A percentile compares a stretch with the other conserved stretches of the same genome.
Conservation (phyloP, 2,113 vertebrate genomes). For the Otolemur garnettii region DNA sequence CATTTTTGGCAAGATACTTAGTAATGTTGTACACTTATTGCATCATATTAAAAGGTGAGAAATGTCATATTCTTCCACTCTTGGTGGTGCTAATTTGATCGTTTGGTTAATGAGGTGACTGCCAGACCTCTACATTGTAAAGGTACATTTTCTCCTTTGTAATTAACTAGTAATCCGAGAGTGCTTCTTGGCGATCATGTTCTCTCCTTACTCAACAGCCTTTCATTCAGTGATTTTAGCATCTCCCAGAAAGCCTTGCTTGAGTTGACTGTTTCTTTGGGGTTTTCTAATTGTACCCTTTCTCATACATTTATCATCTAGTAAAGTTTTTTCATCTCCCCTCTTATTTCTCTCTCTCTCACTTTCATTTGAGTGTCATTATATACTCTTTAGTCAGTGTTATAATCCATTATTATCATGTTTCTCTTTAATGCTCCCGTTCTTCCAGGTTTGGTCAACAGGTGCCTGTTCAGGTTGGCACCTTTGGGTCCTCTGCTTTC, state of each 20-base stretch:
- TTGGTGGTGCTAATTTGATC: background rate
- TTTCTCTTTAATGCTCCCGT: background rate
- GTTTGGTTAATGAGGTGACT: background rate
- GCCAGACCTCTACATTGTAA: background rate
- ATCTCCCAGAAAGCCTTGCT: background rate
- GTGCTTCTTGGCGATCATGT: background rate
- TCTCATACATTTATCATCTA: background rate
- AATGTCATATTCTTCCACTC: background rate
- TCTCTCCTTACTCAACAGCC: background rate
- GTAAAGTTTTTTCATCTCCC: background rate
- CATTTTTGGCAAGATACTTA: conserved; percentile 38
- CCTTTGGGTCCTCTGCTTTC: background rate
- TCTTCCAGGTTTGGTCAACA: background rate
- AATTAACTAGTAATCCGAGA: background rate
- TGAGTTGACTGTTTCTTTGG: background rate
- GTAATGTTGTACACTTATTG: background rate
- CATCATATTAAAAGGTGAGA: background rate
- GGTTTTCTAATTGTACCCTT: conserved; percentile 28
- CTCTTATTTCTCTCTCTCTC: background rate
- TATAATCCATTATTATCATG: background rate
- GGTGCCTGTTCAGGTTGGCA: background rate
- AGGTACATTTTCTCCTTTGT: background rate
- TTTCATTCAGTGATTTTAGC: conserved; percentile 25
- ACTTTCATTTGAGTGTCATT: background rate
- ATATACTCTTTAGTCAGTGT: background rate